phyloP scores from a whole-genome alignment of 2,113 vertebrate genomes.

The Salvelinus sp. region DNA sequence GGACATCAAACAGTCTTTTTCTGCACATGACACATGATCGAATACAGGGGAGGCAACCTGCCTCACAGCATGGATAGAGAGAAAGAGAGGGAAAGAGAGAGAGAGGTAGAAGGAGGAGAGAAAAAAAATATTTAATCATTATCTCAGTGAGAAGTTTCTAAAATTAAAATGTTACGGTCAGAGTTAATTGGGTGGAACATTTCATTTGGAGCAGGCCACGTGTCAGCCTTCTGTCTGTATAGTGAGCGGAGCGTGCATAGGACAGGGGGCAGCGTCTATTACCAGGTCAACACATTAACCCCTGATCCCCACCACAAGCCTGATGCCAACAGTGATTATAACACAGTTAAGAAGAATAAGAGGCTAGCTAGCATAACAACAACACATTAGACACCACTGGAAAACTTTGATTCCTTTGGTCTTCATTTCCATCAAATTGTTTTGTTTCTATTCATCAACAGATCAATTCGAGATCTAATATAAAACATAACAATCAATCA shows the following conservation, averaged over 20 bases:
- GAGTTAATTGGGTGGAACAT: conserved; percentile 19
- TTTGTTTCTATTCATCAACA: not conserved
- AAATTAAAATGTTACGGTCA: conserved; percentile 11
- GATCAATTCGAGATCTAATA: not conserved
- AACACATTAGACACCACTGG: not conserved
- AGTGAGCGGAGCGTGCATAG: not conserved
- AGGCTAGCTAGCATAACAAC: too few species aligned
- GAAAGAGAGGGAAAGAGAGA: conserved; percentile 19
- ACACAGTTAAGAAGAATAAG: too few species aligned
- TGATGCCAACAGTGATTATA: too few species aligned
- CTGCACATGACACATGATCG: not conserved
- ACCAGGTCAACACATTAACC: not conserved
- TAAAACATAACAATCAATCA: not conserved
- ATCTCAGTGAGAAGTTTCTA: conserved; percentile 19
- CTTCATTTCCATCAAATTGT: not conserved
- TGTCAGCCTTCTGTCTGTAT: conserved; percentile 2
- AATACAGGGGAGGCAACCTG: not conserved
- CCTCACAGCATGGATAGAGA: not conserved
- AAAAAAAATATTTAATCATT: not conserved
- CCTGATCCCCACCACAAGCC: not conserved
- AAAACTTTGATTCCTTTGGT: not conserved
- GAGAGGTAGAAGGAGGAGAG: not conserved
- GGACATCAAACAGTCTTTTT: not conserved
- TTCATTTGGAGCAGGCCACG: conserved; percentile 3
- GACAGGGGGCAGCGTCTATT: not conserved